phyloP scores from a whole-genome alignment of 2,797 vertebrate genomes.

The Loriculus beryllinus region DNA sequence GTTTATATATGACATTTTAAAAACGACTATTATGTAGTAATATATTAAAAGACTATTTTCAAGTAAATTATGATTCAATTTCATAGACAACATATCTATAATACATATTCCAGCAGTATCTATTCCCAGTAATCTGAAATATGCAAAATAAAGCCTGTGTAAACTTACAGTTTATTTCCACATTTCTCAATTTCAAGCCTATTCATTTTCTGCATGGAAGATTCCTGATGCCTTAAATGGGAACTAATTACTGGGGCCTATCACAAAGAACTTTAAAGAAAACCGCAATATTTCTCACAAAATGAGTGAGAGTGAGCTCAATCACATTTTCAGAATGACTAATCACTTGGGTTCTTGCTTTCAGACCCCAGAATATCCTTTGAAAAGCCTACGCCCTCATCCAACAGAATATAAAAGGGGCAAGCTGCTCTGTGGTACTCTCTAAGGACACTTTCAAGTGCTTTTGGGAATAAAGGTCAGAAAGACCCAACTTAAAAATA shows the following conservation, averaged over 20 bases:
- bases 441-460: not conserved
- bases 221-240: not conserved
- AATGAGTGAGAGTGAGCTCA: not conserved
- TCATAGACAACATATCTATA: not conserved
- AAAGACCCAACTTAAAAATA: not conserved
- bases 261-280: not conserved
- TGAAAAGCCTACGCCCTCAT: not conserved
- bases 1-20: not conserved
- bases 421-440: not conserved
- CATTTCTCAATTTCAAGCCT: not conserved
- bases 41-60: conserved; percentile 49
- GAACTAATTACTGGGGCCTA: not conserved
- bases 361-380: not conserved
- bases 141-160: conserved; percentile 16
- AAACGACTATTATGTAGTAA: conserved; percentile 20
- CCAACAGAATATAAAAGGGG: not conserved
- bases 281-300: not conserved
- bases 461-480: not conserved
- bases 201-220: not conserved
- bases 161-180: not conserved
- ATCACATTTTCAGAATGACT: not conserved
- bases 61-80: conserved; percentile 47
- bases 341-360: not conserved
- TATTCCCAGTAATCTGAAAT: conserved; percentile 31
- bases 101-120: not conserved